phyloP scores from a whole-genome alignment of 2,888 invertebrate genomes.

The Odontocolon sp. region DNA sequence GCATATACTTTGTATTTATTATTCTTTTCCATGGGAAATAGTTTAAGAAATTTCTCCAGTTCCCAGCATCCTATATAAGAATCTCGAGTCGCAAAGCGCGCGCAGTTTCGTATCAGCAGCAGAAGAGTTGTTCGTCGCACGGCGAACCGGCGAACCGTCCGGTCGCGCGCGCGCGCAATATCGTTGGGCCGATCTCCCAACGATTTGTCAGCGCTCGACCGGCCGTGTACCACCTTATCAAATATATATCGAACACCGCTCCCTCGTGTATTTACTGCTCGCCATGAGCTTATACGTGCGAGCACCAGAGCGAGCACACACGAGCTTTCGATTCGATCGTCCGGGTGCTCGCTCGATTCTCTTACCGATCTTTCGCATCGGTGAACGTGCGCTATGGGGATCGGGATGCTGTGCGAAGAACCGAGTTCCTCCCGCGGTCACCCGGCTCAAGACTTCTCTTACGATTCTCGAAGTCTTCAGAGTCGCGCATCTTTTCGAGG shows the following conservation, averaged over 20 bases:
- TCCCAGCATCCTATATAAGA: neutral
- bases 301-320: slow-evolving; percentile 41
- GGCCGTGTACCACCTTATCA: slow-evolving; percentile 78
- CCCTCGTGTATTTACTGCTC: slow-evolving; percentile 74
- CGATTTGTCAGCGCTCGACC: slow-evolving; percentile 78
- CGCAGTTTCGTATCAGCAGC: neutral
- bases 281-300: slow-evolving; percentile 68
- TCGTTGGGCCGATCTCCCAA: slow-evolving; percentile 75
- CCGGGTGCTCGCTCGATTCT: slow-evolving; percentile 40
- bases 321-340: slow-evolving; percentile 58
- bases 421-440: neutral
- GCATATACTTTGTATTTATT: too few relatives aligned
- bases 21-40: too few relatives aligned
- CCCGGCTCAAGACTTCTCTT: slow-evolving; percentile 14
- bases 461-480: slow-evolving; percentile 32
- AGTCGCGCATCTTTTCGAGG: slow-evolving; percentile 10
- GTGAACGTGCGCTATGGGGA: slow-evolving; percentile 12
- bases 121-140: slow-evolving; percentile 3
- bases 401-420: slow-evolving; percentile 29
- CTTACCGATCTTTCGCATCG: slow-evolving; percentile 14
- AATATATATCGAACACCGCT: slow-evolving; percentile 79
- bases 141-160: slow-evolving; percentile 47
- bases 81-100: slow-evolving; percentile 8
- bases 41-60: too few relatives aligned
- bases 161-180: slow-evolving; percentile 70